A percentile compares a stretch with the other conserved stretches of the same genome.
These are phyloP conservation scores for Periphyllus acericola DNA, from an alignment of 2,888 invertebrate species.

Conservation along the genomic window DNA sequence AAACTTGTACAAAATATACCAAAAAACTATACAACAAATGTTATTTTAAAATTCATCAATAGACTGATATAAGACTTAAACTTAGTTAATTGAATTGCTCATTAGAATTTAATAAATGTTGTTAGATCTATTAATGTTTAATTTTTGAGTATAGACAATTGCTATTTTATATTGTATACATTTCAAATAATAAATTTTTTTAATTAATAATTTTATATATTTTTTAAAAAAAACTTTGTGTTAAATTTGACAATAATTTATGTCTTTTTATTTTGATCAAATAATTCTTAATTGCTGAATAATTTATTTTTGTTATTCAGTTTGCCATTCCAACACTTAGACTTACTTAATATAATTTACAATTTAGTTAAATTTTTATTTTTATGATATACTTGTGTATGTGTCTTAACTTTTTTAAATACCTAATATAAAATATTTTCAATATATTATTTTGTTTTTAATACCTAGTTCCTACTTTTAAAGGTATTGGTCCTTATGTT, in stretches of 20 bases:
- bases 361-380: slow-evolving; percentile 5
- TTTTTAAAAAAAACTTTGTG: neutral
- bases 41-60: slow-evolving; percentile 36
- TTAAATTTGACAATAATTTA: slow-evolving; percentile 2
- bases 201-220: neutral
- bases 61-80: slow-evolving; percentile 55
- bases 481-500: neutral
- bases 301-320: slow-evolving; percentile 16
- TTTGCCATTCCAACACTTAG: slow-evolving; percentile 40
- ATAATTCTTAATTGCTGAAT: neutral
- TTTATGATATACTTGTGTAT: slow-evolving; percentile 18
- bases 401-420: slow-evolving; percentile 6
- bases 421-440: slow-evolving; percentile 19
- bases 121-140: slow-evolving; percentile 29
- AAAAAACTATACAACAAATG: slow-evolving; percentile 39
- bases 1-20: slow-evolving; percentile 59
- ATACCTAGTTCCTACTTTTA: neutral
- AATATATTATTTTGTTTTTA: slow-evolving; percentile 19
- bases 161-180: slow-evolving; percentile 19
- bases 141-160: slow-evolving; percentile 26
- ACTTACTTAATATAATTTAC: slow-evolving; percentile 32
- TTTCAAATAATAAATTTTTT: neutral
- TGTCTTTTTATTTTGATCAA: neutral
- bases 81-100: slow-evolving; percentile 54
- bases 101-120: slow-evolving; percentile 51